Evolutionary conservation across 2,797 vertebrate genomes (phyloP), one percentile per base, ranked within the genome.

Genomic region (Todus mexicanus): DNA sequence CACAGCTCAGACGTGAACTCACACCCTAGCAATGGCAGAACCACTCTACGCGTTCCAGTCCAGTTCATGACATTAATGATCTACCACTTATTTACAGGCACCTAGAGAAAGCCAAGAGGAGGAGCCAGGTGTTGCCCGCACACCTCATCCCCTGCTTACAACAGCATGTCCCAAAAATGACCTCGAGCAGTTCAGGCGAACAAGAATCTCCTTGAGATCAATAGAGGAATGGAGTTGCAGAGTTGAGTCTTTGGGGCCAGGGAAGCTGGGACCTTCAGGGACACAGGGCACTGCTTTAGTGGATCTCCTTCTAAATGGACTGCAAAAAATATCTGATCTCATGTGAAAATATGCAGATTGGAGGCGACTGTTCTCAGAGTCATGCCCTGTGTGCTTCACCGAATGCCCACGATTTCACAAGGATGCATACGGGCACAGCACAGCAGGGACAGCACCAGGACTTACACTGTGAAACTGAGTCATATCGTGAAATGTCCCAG

Each of bases 371-470:
- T 23, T 47, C 20, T 22, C 61, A 26, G 74, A 73, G 47, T 48
- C 81, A 92, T 38, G 25, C 23, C 13, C 83, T 12, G 29, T 7
- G 35, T 38, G 42, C 47, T 87, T 68, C 63, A 27, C 29, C 4
- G 0, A 35, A 7, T 38, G 57, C 72, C 64, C 82, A 27, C 26
- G 13, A 7, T 13, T 59, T 22, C 40, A 31, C 64, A 37, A 71
- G 45, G 73, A 33, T 27, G 35, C 0, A 0, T 9, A 11, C 0
- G 1, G 42, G n/a, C 3, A 0, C 47, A 29, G 45, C 6, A 18
- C 37, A 84, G 26, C 72, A 77, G 79, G 61, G 69, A 37, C 43
- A 74, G 65, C 75, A 47, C 7, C 1, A 33, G 37, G 45, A 64
- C 22, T 81, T 45, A n/a, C 2, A 1, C 11, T 38, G 23, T 31